A percentile compares a stretch with the other conserved stretches of the same genome.
phyloP scores from a whole-genome alignment of 2,888 invertebrate species.

The Tetrapedia diversipes region DNA sequence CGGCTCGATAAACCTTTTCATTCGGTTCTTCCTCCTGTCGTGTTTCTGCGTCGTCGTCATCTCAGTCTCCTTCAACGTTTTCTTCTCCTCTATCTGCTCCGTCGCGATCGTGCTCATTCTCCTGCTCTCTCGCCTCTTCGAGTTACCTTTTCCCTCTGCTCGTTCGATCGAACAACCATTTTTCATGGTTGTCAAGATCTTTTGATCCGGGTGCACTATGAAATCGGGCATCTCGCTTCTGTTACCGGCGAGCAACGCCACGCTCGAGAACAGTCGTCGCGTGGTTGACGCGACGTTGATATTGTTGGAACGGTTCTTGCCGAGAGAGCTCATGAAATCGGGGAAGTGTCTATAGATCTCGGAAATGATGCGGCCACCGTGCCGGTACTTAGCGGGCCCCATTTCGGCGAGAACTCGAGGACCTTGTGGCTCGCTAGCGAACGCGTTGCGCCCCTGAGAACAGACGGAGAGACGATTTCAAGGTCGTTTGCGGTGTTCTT shows the following conservation, averaged over 20 bases:
- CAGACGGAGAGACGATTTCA: conserved; percentile 70
- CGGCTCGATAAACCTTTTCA: background rate
- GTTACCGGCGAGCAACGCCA: background rate
- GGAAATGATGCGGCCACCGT: conserved; percentile 28
- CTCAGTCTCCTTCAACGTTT: background rate
- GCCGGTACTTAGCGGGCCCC: conserved; percentile 44
- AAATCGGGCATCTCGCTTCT: background rate
- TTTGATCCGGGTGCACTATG: no score
- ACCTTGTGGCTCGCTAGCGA: conserved; percentile 49
- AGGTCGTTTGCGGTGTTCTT: conserved; percentile 34
- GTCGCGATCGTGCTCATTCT: background rate
- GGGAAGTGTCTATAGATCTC: conserved; percentile 49
- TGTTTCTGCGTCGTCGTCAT: background rate
- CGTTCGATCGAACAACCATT: no score
- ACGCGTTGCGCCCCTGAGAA: conserved; percentile 72
- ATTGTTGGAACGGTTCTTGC: background rate
- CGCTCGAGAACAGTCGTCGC: conserved; percentile 32
- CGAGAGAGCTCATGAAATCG: conserved; percentile 11
- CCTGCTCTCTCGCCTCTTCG: background rate
- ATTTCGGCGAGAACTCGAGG: conserved; percentile 59
- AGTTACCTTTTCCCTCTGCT: background rate
- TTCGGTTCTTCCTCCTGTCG: conserved; percentile 5
- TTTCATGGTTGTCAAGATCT: no score
- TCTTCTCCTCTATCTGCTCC: background rate
- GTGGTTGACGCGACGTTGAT: background rate